Evolutionary conservation across 1,140 invertebrate genomes (phyloP), one percentile per base, ranked within the genome.

Genomic region (Aphidius ervi): DNA sequence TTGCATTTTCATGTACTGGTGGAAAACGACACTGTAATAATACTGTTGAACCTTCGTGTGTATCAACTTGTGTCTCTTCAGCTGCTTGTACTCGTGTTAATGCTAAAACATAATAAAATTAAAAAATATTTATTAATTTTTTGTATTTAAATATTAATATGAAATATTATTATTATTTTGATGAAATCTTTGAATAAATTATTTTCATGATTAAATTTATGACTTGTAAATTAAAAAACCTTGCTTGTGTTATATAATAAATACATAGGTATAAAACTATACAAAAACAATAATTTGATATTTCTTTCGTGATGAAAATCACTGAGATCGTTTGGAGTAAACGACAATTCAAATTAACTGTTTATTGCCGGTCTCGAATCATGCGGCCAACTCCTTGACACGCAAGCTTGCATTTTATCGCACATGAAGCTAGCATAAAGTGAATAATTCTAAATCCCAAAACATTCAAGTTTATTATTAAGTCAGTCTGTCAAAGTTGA

Each of bases 31-130:
- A 79, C 42, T 76, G 69, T 48, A 79, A 64, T 49, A 68, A 63
- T 9, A 80, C 76, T 31, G 74, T 79, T 42, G 77, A 77, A 56
- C 78, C 78, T 60, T 79, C 78, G 63, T 79, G 73, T 46, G 77
- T 80, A 64, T 80, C 78, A 46, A 80, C 69, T 58, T 78, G 74
- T 52, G 65, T 74, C 61, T 80, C 78, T 59, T 78, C 74, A 9
- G 69, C 62, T 2, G 72, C 67, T n/a, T 66, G 66, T 5, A 68
- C 76, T 59, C 66, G 64, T 46, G 64, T 65, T 54, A 70, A 42
- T 37, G 67, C 78, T 80, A 71, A 8, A 76, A 75, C 54, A 50
- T 39, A n/a, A 56, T 55, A 42, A 23, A 43, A 45, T 31, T 4
- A 57, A 40, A 47, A 49, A 46, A 4, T 49, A 9, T 31, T 40